Base-by-base conservation (phyloP, 2,888 invertebrate species). In the Melolontha melolontha region DNA sequence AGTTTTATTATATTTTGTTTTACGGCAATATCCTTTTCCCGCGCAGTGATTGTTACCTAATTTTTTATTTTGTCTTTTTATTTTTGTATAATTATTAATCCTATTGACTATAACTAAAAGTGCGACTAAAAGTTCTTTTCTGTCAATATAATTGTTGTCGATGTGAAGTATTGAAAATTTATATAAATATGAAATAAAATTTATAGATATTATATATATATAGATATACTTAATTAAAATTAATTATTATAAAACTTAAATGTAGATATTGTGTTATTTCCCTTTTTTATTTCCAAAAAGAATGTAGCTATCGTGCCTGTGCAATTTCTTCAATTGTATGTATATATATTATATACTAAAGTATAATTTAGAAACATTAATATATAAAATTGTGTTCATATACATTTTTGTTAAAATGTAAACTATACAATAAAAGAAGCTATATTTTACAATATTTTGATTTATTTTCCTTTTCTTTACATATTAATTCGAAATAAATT, bases 281-380 rank as follows among this genome's bases (percentile, higher is more conserved):
- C 29, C 34, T 49, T 55, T 42, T 68, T 62, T 51, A 64, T 57
- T 67, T 52, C 42, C 42, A 41, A 27, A 54, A 54, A 47, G 14
- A 57, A 66, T 55, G 50, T 42, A 51, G 69, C 65, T 69, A 66
- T 62, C 51, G 65, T 69, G 69, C 62, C 65, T 69, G 66, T 72
- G 70, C 70, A 72, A 66, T 68, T 65, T 70, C 70, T 71, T 69
- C 67, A 73, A 73, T 70, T 71, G 41, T 73, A 67, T 72, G 71
- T 70, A 73, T 72, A 71, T 68, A 70, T 68, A 70, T 66, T 70
- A 66, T 63, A 70, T 59, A 68, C 63, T 70, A 64, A 72, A 70
- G 67, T 67, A 69, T 59, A 54, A 66, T 65, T 69, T 69, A 57
- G 55, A 70, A 70, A 67, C 55, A 51, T 59, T 69, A 71, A 66